These are phyloP conservation scores for Tichodroma muraria DNA, from an alignment of 2,113 vertebrate genomes.

Conservation along the genomic window DNA sequence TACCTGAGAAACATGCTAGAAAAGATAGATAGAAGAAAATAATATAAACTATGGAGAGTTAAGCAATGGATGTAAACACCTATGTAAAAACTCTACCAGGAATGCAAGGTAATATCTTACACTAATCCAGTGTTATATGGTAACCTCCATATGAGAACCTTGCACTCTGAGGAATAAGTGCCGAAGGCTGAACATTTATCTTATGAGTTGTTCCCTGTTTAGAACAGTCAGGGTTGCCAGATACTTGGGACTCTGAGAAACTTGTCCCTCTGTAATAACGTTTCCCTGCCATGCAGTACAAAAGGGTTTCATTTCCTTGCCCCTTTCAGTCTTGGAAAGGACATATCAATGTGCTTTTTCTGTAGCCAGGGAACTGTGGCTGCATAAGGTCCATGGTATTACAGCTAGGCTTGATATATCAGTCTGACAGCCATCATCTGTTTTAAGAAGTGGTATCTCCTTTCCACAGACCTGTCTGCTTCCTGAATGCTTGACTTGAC, in stretches of 20 bases:
- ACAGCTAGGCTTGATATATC: neutral
- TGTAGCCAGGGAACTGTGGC: neutral
- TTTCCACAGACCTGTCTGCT: neutral
- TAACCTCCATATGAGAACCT: conserved; percentile 5
- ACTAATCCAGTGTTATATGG: neutral
- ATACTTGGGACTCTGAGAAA: neutral
- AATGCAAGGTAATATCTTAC: neutral
- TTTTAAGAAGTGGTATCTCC: neutral
- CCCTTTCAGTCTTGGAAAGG: neutral
- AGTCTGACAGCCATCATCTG: neutral
- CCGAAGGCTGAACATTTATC: conserved; percentile 31
- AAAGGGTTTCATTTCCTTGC: neutral
- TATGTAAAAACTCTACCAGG: neutral
- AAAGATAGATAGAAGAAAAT: neutral
- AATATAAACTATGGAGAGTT: neutral
- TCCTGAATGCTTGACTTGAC: neutral
- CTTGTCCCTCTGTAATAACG: neutral
- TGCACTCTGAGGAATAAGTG: conserved; percentile 9
- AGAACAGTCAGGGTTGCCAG: neutral
- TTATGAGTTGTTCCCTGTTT: neutral
- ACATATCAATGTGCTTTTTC: neutral
- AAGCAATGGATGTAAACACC: neutral
- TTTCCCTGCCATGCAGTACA: neutral
- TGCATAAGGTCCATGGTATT: neutral
- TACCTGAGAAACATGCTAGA: neutral